These are phyloP conservation scores for Philopedon plagiatum DNA, from an alignment of 2,888 invertebrate genomes.

Conservation along the genomic window DNA sequence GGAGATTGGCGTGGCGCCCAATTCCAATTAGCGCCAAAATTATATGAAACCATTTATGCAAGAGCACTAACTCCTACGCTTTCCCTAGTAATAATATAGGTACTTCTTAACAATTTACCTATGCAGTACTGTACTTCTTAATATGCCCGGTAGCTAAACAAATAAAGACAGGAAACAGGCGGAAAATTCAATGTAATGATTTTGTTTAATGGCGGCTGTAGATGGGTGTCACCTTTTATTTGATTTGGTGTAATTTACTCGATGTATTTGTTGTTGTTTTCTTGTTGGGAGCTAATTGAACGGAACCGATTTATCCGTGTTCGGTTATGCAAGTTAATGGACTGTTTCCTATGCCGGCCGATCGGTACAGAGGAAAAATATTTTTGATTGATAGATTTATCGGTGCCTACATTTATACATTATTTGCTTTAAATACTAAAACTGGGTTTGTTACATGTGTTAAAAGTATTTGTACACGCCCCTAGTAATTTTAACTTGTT, in stretches of 20 bases:
- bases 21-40: no score
- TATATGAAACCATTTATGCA: no score
- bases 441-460: background rate
- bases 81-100: no score
- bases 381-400: constrained; percentile 32
- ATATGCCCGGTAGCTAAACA: constrained; percentile 14
- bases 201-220: constrained; percentile 37
- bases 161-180: constrained; percentile 11
- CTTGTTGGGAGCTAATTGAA: constrained; percentile 45
- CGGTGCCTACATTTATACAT: constrained; percentile 7
- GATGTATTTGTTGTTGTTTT: constrained; percentile 41
- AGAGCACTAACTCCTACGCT: no score
- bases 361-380: constrained; percentile 27
- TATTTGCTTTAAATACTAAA: constrained; percentile 12
- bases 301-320: constrained; percentile 34
- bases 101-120: background rate
- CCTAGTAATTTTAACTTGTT: background rate
- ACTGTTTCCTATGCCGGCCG: constrained; percentile 1
- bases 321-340: constrained; percentile 37
- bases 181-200: constrained; percentile 19
- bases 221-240: constrained; percentile 47
- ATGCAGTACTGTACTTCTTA: background rate
- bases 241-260: constrained; percentile 38
- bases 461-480: background rate
- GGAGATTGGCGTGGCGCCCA: no score